Evolutionary conservation across 2,797 vertebrate species (phyloP).

Genomic region (Prunella strophiata): DNA sequence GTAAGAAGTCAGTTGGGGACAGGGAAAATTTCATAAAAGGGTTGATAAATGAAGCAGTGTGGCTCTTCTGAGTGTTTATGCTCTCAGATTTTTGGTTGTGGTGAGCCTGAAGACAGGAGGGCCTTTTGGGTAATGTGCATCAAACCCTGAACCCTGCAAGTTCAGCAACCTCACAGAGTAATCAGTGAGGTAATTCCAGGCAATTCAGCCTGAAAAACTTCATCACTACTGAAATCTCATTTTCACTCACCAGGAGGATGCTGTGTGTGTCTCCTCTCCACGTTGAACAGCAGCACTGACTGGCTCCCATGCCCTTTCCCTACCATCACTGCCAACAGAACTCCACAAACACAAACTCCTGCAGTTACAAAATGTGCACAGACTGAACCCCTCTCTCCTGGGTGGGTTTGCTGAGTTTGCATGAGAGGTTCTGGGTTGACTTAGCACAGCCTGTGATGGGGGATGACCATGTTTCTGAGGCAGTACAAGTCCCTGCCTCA

Average conservation of each 20-base stretch:
- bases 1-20: not conserved
- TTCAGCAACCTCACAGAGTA: not conserved
- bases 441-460: not conserved
- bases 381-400: not conserved
- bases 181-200: not conserved
- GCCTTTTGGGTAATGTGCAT: not conserved
- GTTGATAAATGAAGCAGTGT: not conserved
- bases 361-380: not conserved
- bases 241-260: not conserved
- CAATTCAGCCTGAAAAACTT: not conserved
- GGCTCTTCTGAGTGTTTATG: not conserved
- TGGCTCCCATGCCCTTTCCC: not conserved
- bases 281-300: not conserved
- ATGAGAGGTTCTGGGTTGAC: not conserved
- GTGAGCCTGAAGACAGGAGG: not conserved
- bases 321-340: not conserved
- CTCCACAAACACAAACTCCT: not conserved
- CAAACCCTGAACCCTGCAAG: not conserved
- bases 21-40: not conserved
- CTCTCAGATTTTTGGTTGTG: not conserved
- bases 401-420: not conserved
- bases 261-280: not conserved
- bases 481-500: not conserved
- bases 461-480: not conserved
- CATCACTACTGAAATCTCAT: not conserved